Conservation (phyloP, 1,140 invertebrate genomes). For the Ephestia elutella region DNA sequence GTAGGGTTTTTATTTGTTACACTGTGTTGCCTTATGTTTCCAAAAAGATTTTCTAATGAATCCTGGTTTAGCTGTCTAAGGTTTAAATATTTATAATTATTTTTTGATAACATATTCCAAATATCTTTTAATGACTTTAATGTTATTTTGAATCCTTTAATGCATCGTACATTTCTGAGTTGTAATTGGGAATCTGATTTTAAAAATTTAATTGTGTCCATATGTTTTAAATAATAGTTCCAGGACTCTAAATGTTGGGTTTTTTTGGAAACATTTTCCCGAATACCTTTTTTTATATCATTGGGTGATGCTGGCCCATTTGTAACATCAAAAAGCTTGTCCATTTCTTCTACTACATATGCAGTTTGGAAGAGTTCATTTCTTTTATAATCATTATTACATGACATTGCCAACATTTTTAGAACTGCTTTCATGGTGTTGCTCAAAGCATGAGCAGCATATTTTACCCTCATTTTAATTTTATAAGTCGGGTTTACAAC, state of each 20-base stretch:
- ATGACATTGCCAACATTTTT: background rate
- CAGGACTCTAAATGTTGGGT: background rate
- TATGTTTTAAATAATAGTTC: background rate
- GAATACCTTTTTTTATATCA: background rate
- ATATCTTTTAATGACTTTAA: too few relatives aligned
- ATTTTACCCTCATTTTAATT: background rate
- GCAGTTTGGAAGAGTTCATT: background rate
- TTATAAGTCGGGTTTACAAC: too few relatives aligned
- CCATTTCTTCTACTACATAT: background rate
- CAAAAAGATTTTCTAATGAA: too few relatives aligned
- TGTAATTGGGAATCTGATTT: conserved; percentile 11
- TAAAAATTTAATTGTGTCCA: conserved; percentile 3
- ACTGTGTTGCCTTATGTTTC: too few relatives aligned
- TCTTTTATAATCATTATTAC: background rate
- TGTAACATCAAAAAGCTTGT: background rate
- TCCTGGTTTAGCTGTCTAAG: too few relatives aligned
- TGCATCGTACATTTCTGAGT: conserved; percentile 19
- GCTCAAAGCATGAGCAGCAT: background rate
- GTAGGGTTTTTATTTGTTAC: too few relatives aligned
- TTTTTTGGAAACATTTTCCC: conserved; percentile 9
- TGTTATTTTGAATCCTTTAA: conserved; percentile 19
- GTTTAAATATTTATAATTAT: too few relatives aligned
- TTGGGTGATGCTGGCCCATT: conserved; percentile 3
- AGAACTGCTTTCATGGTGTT: background rate
- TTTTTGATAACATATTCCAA: too few relatives aligned